Evolutionary conservation across 2,888 invertebrate genomes (phyloP), one percentile per base, ranked within the genome.

Genomic region (Chirona hameri): DNA sequence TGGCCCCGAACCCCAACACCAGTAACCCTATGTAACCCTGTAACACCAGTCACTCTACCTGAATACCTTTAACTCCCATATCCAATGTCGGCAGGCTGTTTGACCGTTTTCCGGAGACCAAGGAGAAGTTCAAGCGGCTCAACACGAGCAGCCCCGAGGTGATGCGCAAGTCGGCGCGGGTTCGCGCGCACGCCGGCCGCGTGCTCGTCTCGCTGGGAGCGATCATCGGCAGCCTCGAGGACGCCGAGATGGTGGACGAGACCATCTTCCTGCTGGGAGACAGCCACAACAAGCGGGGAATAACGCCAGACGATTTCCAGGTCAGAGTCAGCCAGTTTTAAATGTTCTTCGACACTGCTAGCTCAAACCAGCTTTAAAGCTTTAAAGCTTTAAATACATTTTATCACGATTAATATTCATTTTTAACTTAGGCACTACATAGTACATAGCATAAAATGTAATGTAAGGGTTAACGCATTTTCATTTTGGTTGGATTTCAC

Each of bases 231-330:
- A 21, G n/a, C 3, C 65, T 65, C 24, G 65, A n/a, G 10, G 65
- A 65, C n/a, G n/a, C 5, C 24, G 65, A 65, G 65, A 21, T 65
- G 65, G n/a, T 65, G 65, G n/a, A 65, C 65, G 65, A 65, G 65
- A n/a, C 65, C 24, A n/a, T 65, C n/a, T n/a, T 65, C 10, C n/a
- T 65, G 65, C 65, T 65, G 65, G 65, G n/a, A n/a, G 65, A 65
- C 65, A 65, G 65, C 65, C 65, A 65, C 65, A n/a, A 65, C n/a
- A n/a, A 65, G 65, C 65, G n/a, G 9, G 7, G 65, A 0, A n/a
- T n/a, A 10, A n/a, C 12, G n/a, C 10, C 65, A 12, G 65, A 65
- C 0, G n/a, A 65, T n/a, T 65, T 65, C n/a, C n/a, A 65, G 65
- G 65, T 65, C 39, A 39, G 39, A n/a, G 65, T 65, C 39, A 39